Conservation (phyloP, 2,888 invertebrate species). For the Noctua fimbriata region DNA sequence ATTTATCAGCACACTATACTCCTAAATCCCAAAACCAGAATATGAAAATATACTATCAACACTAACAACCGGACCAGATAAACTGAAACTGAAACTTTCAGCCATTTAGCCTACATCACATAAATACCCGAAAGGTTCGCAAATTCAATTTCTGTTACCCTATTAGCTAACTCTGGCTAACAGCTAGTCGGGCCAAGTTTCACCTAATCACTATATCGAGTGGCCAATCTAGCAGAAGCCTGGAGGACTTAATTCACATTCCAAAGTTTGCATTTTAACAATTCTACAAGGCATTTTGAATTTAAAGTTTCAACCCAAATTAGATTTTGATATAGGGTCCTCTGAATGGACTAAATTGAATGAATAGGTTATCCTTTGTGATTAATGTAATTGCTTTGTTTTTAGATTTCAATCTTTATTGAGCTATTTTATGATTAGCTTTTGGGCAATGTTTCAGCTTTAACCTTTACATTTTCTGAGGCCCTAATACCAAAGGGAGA, state of each 20-base stretch:
- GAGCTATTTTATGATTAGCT: not conserved
- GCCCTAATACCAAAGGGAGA: not conserved
- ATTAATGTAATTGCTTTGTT: constrained; percentile 8
- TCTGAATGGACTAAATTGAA: not conserved
- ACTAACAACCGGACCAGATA: constrained; percentile 1
- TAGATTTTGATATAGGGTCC: constrained; percentile 37
- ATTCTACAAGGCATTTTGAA: constrained; percentile 40
- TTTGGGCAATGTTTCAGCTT: not conserved
- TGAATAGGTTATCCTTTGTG: constrained; percentile 19
- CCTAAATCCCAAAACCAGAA: not conserved
- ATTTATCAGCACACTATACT: constrained; percentile 1
- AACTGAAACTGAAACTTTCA: constrained; percentile 11
- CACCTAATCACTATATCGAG: constrained; percentile 51
- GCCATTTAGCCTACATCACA: constrained; percentile 26
- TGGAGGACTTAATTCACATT: constrained; percentile 44
- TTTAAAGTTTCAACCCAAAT: constrained; percentile 32
- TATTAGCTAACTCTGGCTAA: constrained; percentile 40
- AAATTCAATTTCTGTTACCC: constrained; percentile 60
- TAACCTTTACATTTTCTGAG: not conserved
- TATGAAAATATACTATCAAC: constrained; percentile 11
- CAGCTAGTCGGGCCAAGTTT: constrained; percentile 43
- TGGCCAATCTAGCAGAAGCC: constrained; percentile 36
- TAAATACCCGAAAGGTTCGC: constrained; percentile 41
- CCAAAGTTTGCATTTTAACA: constrained; percentile 57
- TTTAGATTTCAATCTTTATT: not conserved